These are phyloP conservation scores for Brienomyrus longianalis DNA, from an alignment of 2,113 vertebrate genomes.

Conservation along the genomic window DNA sequence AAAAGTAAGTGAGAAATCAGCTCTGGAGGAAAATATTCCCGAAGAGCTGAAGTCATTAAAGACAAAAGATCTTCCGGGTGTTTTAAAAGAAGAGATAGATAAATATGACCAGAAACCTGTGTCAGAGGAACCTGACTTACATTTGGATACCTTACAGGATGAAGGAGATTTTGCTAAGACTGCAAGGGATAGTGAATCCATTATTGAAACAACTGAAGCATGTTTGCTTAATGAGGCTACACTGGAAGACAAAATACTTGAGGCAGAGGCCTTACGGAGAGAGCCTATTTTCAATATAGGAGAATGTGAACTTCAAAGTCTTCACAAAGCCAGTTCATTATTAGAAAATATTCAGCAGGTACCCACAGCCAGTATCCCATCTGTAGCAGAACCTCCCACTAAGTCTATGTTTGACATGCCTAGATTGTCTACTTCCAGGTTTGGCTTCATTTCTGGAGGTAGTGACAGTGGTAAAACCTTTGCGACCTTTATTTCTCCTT, in stretches of 20 bases:
- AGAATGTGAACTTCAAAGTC: neutral
- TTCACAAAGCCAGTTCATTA: constrained; percentile 26
- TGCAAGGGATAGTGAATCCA: constrained; percentile 27
- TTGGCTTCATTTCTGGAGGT: constrained; percentile 65
- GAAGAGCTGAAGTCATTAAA: neutral
- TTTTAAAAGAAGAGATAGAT: neutral
- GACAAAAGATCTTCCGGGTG: neutral
- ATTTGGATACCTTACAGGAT: constrained; percentile 3
- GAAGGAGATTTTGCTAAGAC: constrained; percentile 12
- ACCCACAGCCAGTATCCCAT: neutral
- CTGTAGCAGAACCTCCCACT: constrained; percentile 36
- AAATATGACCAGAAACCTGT: constrained; percentile 25
- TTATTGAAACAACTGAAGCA: constrained; percentile 15
- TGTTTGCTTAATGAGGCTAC: neutral
- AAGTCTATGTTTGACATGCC: constrained; percentile 66
- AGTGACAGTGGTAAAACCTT: constrained; percentile 62
- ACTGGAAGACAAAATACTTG: constrained; percentile 11
- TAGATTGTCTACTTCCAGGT: constrained; percentile 55
- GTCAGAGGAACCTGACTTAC: constrained; percentile 21
- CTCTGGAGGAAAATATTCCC: neutral
- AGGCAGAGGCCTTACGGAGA: neutral
- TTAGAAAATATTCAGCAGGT: neutral
- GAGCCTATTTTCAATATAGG: constrained; percentile 9
- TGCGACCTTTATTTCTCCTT: constrained; percentile 72
- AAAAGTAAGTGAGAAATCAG: neutral